Evolutionary conservation across 2,888 invertebrate genomes (phyloP), one percentile per base, ranked within the genome.

Genomic region (Andrena minutula): DNA sequence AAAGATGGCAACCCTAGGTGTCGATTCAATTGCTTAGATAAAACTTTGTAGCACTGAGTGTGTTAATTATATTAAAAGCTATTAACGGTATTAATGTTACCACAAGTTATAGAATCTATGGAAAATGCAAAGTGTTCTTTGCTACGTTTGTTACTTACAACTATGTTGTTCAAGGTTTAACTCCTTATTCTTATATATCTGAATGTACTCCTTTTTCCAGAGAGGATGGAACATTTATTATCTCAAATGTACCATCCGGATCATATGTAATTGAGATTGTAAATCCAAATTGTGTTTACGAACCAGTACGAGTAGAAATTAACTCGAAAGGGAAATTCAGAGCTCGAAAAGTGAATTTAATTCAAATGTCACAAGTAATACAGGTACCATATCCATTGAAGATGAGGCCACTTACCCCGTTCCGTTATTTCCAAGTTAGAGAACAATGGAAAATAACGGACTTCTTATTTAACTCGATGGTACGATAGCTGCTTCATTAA

Each of bases 401-500:
- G 93, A 95, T 99, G 95, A 97, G 98, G 92, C 96, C 98, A 0
- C 92, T 97, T 26, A 97, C 97, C 16, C 96, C 96, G 88, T 97
- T 96, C 89, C 96, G 96, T 88, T 98, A 98, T 94, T 99, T 99
- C 95, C 98, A 99, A 95, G 95, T 97, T 23, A 95, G 99, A 63
- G 99, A 99, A 93, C 99, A 99, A 92, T 99, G 99, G 99, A 96
- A 99, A 92, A 95, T 99, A 12, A 99, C 99, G 0, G 99, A 99
- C 94, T 98, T 99, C 94, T 94, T 99, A 47, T 97, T 99, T 94
- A 99, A 98, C 94, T 99, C 99, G 2, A 99, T 99, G 99, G 98
- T 93, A 88, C 84, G 12, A 5, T 49, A 49, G 23, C 41, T 76
- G 26, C 4, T 70, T 41, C 26, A n/a, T 12, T 65, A 30, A 32